phyloP scores from a whole-genome alignment of 2,888 invertebrate species.

The Aelia acuminata region DNA sequence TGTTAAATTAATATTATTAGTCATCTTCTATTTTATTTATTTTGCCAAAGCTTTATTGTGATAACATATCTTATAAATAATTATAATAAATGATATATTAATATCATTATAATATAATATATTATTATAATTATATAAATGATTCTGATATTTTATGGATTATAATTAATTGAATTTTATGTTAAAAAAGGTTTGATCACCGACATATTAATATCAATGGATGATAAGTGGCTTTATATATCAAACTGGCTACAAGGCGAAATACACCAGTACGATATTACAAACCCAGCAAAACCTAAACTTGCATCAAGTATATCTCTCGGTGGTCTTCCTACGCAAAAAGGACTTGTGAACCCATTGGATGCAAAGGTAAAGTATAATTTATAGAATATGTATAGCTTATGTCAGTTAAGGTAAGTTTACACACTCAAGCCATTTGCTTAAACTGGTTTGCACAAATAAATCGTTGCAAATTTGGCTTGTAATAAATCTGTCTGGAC shows the following conservation, averaged over 20 bases:
- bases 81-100: no score
- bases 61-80: neutral
- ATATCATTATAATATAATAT: no score
- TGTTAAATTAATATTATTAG: neutral
- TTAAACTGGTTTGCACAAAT: no score
- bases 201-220: constrained; percentile 93
- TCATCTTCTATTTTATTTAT: neutral
- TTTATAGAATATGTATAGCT: no score
- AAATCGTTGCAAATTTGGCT: no score
- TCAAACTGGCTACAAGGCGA: constrained; percentile 96
- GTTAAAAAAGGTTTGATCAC: constrained; percentile 82
- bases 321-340: constrained; percentile 76
- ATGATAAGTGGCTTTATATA: constrained; percentile 92
- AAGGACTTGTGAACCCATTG: constrained; percentile 12
- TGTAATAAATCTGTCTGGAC: no score
- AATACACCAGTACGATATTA: constrained; percentile 94
- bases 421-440: no score
- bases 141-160: no score
- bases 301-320: constrained; percentile 84
- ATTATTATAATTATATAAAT: no score
- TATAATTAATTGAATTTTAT: neutral
- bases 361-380: constrained; percentile 46
- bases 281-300: constrained; percentile 84
- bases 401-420: no score
- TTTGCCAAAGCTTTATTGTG: neutral